These are phyloP conservation scores for Notothenia coriiceps DNA, from an alignment of 2,113 vertebrate genomes.

Conservation along the genomic window DNA sequence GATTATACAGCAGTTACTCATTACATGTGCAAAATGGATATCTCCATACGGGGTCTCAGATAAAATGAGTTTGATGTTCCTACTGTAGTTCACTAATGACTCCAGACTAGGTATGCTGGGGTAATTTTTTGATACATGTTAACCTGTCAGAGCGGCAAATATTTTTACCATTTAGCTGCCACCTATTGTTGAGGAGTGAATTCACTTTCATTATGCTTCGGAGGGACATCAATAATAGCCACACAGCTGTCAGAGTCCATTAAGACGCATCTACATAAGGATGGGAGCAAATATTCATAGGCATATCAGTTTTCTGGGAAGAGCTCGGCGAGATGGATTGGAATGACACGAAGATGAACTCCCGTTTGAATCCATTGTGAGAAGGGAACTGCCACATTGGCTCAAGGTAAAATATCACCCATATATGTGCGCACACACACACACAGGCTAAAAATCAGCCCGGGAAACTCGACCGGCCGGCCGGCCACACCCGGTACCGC, in stretches of 20 bases:
- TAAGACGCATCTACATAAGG: constrained; percentile 79
- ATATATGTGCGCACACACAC: constrained; percentile 22
- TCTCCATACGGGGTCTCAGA: constrained; percentile 34
- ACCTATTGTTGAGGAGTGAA: constrained; percentile 80
- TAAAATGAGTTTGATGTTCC: constrained; percentile 58
- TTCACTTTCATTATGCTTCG: constrained; percentile 81
- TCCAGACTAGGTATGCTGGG: constrained; percentile 45
- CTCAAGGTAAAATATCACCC: constrained; percentile 71
- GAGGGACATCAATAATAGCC: constrained; percentile 79
- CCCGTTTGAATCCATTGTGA: constrained; percentile 68
- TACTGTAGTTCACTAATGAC: constrained; percentile 57
- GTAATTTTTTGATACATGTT: constrained; percentile 74
- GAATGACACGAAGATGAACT: constrained; percentile 74
- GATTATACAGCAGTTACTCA: constrained; percentile 50
- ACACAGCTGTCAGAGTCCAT: constrained; percentile 81
- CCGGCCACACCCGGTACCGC: too few relatives aligned
- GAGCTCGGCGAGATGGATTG: constrained; percentile 70
- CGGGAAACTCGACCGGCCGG: too few relatives aligned
- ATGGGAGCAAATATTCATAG: constrained; percentile 72
- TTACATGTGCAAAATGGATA: constrained; percentile 56
- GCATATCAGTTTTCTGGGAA: constrained; percentile 74
- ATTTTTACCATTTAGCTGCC: constrained; percentile 78
- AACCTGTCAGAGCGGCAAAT: constrained; percentile 78
- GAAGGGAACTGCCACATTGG: constrained; percentile 57
- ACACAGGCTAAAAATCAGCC: too few relatives aligned